Base-by-base conservation (phyloP, 2,888 invertebrate species). In the Pyrochroa serraticornis region DNA sequence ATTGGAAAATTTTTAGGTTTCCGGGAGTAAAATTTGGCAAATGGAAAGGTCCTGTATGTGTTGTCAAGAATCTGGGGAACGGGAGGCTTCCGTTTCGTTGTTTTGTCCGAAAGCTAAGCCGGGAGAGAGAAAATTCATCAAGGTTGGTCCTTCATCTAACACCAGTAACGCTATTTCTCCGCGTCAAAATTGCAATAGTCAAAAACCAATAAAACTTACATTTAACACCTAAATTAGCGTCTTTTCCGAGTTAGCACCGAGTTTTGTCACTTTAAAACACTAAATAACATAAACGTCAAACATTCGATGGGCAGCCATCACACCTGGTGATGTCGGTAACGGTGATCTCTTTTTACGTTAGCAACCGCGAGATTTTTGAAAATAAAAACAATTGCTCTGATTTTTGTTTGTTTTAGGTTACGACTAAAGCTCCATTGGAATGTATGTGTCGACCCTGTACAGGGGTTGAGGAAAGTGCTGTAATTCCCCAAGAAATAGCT, bases 31-130 rank as follows among this genome's bases (percentile, higher is more conserved):
- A 84, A 92, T 95, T 75, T 95, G 95, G 95, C 95, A 95, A 84
- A 94, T 95, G 90, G 95, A 95, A 79, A 84, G 95, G 30, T 93
- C 93, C 0, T 95, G 95, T 75, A 95, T 94, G 87, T 96, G 95
- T 77, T 96, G 95, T 75, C 95, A 95, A 79, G 95, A 95, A 77
- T 93, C 93, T 67, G 94, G 94, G 2, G 93, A 95, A 80, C 83
- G 95, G 64, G 95, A 95, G 79, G 95, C 95, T 1, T 88, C 90
- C 10, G 93, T 95, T 7, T 89, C 93, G 6, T 80, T 95, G 30
- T 91, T 90, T 77, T 96, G 95, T 74, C 95, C 95, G 1, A 93
- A 93, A 77, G 92, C 93, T 8, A 91, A 91, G 74, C 88, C 86
- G 56, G 93, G 93, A 62, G 92, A 93, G 72, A 86, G 91, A 47